A percentile compares a stretch with the other conserved stretches of the same genome.
phyloP scores from a whole-genome alignment of 2,113 vertebrate genomes.

The Procapra przewalskii region DNA sequence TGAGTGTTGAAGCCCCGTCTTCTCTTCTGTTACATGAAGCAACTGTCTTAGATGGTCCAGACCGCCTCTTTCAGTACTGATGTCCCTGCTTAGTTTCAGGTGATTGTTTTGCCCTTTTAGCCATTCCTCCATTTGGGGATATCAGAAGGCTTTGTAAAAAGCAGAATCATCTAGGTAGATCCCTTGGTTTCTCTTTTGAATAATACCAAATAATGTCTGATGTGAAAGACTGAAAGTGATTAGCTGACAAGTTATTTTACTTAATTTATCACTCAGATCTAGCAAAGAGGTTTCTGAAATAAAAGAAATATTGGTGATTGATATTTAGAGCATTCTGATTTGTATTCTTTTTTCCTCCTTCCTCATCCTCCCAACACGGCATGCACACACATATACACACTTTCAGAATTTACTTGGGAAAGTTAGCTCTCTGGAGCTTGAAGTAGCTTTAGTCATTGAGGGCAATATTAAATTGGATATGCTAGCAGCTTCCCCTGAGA shows the following conservation, averaged over 20 bases:
- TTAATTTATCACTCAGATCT: background rate
- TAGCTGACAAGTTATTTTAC: background rate
- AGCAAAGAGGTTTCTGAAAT: background rate
- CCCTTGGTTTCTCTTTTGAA: constrained; percentile 22
- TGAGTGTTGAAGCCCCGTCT: background rate
- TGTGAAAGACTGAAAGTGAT: background rate
- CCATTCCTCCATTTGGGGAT: background rate
- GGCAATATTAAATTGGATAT: background rate
- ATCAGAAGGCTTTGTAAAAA: background rate
- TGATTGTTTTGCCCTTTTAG: background rate
- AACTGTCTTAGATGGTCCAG: background rate
- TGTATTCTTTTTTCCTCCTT: constrained; percentile 4
- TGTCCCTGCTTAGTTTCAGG: background rate
- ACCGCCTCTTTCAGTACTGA: background rate
- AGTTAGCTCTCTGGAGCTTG: constrained; percentile 66
- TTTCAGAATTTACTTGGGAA: constrained; percentile 58
- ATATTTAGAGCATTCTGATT: constrained; percentile 2
- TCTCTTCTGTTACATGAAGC: background rate
- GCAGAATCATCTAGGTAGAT: background rate
- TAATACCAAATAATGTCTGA: background rate
- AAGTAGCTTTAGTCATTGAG: constrained; percentile 9
- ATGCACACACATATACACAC: background rate
- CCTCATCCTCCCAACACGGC: background rate
- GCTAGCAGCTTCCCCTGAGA: background rate
- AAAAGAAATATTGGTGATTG: constrained; percentile 35